Conservation (phyloP, 2,888 invertebrate genomes). For the Nesidiocoris tenuis region DNA sequence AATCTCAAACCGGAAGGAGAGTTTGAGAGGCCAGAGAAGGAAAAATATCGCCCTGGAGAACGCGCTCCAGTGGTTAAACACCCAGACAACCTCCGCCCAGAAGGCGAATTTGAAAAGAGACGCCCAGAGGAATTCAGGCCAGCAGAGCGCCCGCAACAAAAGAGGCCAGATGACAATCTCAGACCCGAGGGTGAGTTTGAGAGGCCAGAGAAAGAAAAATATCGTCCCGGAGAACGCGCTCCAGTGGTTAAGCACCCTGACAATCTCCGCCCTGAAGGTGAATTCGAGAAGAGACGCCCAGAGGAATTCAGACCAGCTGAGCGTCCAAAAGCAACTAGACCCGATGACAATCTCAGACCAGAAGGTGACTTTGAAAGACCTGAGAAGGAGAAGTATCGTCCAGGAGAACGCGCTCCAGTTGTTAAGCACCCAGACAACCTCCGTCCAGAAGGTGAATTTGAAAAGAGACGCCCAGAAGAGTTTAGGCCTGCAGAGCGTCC, state of each 20-base stretch:
- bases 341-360: slow-evolving; percentile 53
- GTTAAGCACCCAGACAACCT: slow-evolving; percentile 56
- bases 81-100: slow-evolving; percentile 58
- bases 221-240: slow-evolving; percentile 52
- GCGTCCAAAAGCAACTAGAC: slow-evolving; percentile 55
- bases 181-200: slow-evolving; percentile 58
- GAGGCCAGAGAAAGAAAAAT: slow-evolving; percentile 55
- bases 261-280: slow-evolving; percentile 54
- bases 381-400: slow-evolving; percentile 56
- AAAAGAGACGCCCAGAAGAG: slow-evolving; percentile 55
- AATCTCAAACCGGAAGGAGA: slow-evolving; percentile 62
- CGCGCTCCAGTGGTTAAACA: slow-evolving; percentile 58
- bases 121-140: slow-evolving; percentile 52
- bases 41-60: slow-evolving; percentile 57
- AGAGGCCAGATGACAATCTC: slow-evolving; percentile 58
- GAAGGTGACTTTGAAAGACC: slow-evolving; percentile 53
- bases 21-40: slow-evolving; percentile 55
- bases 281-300: slow-evolving; percentile 56
- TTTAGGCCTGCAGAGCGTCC: slow-evolving; percentile 56
- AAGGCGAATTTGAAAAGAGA: slow-evolving; percentile 60
- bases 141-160: slow-evolving; percentile 57
- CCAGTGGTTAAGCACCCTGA: slow-evolving; percentile 54
- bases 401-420: slow-evolving; percentile 53
- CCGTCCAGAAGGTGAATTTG: slow-evolving; percentile 62
- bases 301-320: slow-evolving; percentile 52